Evolutionary conservation across 2,888 invertebrate species (phyloP).

Genomic region (Nephrocerus scutellatus): DNA sequence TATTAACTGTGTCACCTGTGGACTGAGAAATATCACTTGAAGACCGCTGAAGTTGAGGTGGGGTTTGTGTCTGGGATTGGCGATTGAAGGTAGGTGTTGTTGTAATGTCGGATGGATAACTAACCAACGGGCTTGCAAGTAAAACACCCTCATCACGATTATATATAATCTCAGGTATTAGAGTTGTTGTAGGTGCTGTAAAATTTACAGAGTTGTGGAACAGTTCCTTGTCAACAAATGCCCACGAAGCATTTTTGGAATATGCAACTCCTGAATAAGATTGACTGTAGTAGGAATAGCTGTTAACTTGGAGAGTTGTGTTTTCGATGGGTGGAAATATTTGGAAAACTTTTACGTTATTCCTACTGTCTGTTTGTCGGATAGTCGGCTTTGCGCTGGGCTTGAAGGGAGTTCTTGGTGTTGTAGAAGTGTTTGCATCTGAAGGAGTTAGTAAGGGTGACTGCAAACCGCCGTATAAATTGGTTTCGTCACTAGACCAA

Average conservation of each 20-base stretch:
- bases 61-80: slow-evolving; percentile 28
- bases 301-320: slow-evolving; percentile 23
- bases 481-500: no score
- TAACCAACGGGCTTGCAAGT: slow-evolving; percentile 6
- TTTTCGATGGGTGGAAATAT: slow-evolving; percentile 31
- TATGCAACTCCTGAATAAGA: slow-evolving; percentile 41
- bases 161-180: slow-evolving; percentile 18
- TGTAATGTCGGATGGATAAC: slow-evolving; percentile 9
- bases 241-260: slow-evolving; percentile 32
- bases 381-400: slow-evolving; percentile 9
- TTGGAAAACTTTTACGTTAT: slow-evolving; percentile 25
- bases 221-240: slow-evolving; percentile 9
- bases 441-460: slow-evolving; percentile 1
- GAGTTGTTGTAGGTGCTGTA: background rate
- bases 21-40: slow-evolving; percentile 6
- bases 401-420: slow-evolving; percentile 10
- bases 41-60: slow-evolving; percentile 5
- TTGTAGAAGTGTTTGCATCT: slow-evolving; percentile 11
- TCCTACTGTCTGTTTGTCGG: slow-evolving; percentile 10
- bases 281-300: slow-evolving; percentile 37
- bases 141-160: slow-evolving; percentile 18
- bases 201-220: background rate
- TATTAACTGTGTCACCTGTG: slow-evolving; percentile 13
- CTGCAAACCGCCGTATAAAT: slow-evolving; percentile 21
- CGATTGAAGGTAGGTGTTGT: slow-evolving; percentile 28